A percentile compares a stretch with the other conserved stretches of the same genome.
These are phyloP conservation scores for Oceanodroma tethys DNA, from an alignment of 2,113 vertebrate species.

Conservation along the genomic window DNA sequence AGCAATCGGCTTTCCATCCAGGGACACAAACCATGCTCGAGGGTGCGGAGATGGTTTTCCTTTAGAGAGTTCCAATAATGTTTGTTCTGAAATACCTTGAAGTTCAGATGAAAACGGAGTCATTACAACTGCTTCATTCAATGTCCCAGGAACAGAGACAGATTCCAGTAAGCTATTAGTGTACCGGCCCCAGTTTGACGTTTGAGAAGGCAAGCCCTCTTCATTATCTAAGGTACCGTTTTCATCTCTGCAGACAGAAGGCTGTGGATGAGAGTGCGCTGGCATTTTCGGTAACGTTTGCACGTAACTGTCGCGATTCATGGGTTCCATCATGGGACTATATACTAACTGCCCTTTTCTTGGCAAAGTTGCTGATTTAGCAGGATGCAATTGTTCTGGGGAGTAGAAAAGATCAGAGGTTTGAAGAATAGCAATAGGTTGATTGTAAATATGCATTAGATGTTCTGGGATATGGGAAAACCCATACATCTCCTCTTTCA, in stretches of 20 bases:
- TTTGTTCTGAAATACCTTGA: slow-evolving; percentile 93
- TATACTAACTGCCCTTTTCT: slow-evolving; percentile 79
- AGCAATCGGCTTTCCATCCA: slow-evolving; percentile 89
- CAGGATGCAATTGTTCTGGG: slow-evolving; percentile 78
- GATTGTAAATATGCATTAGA: slow-evolving; percentile 87
- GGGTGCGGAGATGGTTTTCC: slow-evolving; percentile 85
- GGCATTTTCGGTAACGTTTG: slow-evolving; percentile 87
- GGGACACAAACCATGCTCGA: slow-evolving; percentile 93
- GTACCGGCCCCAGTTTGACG: slow-evolving; percentile 83
- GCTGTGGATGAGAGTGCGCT: slow-evolving; percentile 69
- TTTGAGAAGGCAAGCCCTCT: slow-evolving; percentile 76
- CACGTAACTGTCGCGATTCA: slow-evolving; percentile 80
- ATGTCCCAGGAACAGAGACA: slow-evolving; percentile 90
- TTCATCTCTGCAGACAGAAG: slow-evolving; percentile 78
- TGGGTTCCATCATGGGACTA: slow-evolving; percentile 76
- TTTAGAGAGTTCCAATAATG: slow-evolving; percentile 86
- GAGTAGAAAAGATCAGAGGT: slow-evolving; percentile 83
- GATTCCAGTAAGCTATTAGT: slow-evolving; percentile 88
- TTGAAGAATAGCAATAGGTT: slow-evolving; percentile 87
- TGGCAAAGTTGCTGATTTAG: slow-evolving; percentile 90
- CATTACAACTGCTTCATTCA: slow-evolving; percentile 91
- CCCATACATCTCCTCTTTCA: slow-evolving; percentile 73
- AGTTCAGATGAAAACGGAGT: slow-evolving; percentile 85
- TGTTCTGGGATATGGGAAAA: slow-evolving; percentile 82
- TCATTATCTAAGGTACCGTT: slow-evolving; percentile 73